A percentile compares a stretch with the other conserved stretches of the same genome.
phyloP scores from a whole-genome alignment of 2,797 vertebrate species.

The Halcyon smyrnensis region DNA sequence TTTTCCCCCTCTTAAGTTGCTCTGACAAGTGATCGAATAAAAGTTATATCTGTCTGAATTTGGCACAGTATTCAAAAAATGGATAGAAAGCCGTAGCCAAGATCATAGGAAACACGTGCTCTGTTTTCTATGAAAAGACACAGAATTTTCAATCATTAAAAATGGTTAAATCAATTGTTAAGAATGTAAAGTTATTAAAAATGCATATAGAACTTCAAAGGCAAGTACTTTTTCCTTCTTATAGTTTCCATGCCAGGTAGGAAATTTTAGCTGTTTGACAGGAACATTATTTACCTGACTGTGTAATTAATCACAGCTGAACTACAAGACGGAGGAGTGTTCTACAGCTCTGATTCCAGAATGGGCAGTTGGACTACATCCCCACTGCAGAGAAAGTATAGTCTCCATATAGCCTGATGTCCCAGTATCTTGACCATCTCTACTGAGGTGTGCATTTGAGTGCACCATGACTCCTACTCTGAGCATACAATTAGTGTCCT shows the following conservation, averaged over 20 bases:
- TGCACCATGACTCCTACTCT: not conserved
- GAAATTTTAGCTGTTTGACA: not conserved
- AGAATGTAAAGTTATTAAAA: not conserved
- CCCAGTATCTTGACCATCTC: not conserved
- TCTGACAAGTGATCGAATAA: not conserved
- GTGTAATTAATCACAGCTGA: not conserved
- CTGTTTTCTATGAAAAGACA: not conserved
- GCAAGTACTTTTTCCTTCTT: not conserved
- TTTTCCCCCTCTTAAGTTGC: not conserved
- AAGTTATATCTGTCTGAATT: not conserved
- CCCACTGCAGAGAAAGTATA: not conserved
- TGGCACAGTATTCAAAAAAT: not conserved
- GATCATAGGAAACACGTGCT: not conserved
- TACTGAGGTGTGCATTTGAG: not conserved
- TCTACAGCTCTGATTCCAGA: not conserved
- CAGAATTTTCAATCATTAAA: not conserved
- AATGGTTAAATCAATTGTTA: not conserved
- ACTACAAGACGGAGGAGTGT: not conserved
- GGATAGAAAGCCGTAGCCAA: not conserved
- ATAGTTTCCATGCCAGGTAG: not conserved
- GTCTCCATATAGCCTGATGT: not conserved
- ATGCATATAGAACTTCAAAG: not conserved
- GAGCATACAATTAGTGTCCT: not conserved
- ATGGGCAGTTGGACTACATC: not conserved
- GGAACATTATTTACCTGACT: not conserved